These are phyloP conservation scores for Cichladusa arquata DNA, from an alignment of 2,113 vertebrate genomes.

Conservation along the genomic window DNA sequence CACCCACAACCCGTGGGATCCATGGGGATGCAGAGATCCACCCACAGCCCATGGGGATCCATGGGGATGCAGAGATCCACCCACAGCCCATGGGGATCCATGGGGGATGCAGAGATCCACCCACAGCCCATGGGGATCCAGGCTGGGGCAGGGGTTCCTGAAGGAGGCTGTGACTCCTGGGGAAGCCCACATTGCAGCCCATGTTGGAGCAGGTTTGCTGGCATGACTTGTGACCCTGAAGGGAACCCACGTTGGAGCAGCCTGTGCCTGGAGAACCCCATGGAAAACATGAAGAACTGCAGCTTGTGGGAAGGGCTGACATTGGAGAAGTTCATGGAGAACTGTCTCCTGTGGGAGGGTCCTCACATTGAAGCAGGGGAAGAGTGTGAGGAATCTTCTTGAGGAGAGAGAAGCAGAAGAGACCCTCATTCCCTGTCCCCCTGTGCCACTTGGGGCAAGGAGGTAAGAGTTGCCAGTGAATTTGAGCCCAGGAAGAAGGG, in stretches of 20 bases:
- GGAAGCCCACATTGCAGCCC: fast-evolving
- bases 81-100: neutral
- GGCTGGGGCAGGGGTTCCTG: neutral
- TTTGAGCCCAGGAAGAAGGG: neutral
- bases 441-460: fast-evolving
- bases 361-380: fast-evolving
- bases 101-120: too few relatives aligned
- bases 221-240: neutral
- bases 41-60: neutral
- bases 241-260: neutral
- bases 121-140: too few relatives aligned
- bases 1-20: too few relatives aligned
- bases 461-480: neutral
- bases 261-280: neutral
- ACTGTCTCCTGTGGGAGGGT: neutral
- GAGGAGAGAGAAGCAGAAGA: neutral
- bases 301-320: neutral
- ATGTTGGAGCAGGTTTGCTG: neutral
- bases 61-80: neutral
- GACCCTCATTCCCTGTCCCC: fast-evolving
- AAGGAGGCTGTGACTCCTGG: neutral
- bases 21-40: neutral
- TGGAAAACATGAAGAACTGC: neutral
- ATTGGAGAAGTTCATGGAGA: fast-evolving
- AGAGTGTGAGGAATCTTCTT: neutral